Base-by-base conservation (phyloP, 1,140 invertebrate genomes). In the Macrocentrus cingulum region DNA sequence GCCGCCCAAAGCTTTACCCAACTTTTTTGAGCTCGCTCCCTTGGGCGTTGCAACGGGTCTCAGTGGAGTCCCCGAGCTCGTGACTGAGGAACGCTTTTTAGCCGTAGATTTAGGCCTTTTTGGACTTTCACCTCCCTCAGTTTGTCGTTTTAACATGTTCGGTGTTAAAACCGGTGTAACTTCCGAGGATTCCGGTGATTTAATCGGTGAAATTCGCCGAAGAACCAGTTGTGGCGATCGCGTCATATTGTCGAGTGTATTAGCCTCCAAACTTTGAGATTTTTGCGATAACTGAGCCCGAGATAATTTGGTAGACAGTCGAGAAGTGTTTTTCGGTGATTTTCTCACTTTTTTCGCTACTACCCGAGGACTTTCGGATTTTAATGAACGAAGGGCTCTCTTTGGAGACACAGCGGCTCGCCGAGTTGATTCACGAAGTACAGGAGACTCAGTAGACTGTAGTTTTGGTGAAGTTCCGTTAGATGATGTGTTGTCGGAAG, bases 401-500 rank as follows among this genome's bases (percentile, higher is more conserved):
- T 29, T 29, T 4, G 46, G 46, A 34, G 55, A 57, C 36, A 32
- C 29, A 5, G 32, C 8, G 22, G 32, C 19, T 13, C 19, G 39
- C 0, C 23, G 25, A 18, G 20, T 56, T 13, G 9, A n/a, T 37
- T 25, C 13, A 4, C 6, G 34, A 37, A 23, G 5, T 37, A 5
- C 7, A 4, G 18, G 18, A 19, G 32, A 18, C 7, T 25, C 45
- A 48, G 5, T 16, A 16, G 5, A 5, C 11, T 5, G 15, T 45
- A 6, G 3, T 20, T 45, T 42, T n/a, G 42, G 32, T 1, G 29
- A 15, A 37, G 44, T 41, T 20, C 13, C 54, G 6, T 29, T 48
- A 18, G 39, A 25, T 6, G 61, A 67, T 9, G 67, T 65, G 3
- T 42, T 48, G n/a, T 66, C 62, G 7, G 65, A 67, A 2, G 57